Base-by-base conservation (phyloP, 30 jellyfish, hydroid and myxozoan genomes). In the Turritopsis dohrnii region DNA sequence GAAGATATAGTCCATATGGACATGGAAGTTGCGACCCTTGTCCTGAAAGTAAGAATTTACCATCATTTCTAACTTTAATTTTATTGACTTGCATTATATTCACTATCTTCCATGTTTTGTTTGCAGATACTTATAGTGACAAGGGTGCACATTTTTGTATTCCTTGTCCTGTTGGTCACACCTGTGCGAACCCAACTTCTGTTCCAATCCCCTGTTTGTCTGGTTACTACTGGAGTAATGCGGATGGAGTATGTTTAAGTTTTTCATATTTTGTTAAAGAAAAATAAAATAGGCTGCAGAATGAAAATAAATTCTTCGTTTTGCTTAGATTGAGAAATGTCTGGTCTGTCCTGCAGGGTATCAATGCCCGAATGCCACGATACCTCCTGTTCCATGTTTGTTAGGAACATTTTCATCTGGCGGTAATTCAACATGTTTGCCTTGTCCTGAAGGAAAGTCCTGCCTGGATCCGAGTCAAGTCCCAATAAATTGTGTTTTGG, bases 391-490 rank as follows among this genome's bases (percentile, higher is more conserved):
- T 18, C 97, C 97, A 0, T 92, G 97, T 52, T 84, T 81, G 31
- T 74, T 74, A 41, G 97, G 97, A 25, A 83, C 91, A 17, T 87
- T 87, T 81, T 92, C 97, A 30, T 25, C 89, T 17, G 97, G 97
- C 24, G 96, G 92, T 8, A 92, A 92, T 84, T 81, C 97, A 20
- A 21, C 95, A 52, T 92, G 97, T 76, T 25, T 53, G 30, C 79
- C 81, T 8, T 92, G 97, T 79, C 97, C 96, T 17, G 97, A 90
- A 25, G 97, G 97, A 21, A 88, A 92, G 27, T 87, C 96, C 52
- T 92, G 97, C 79, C 89, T 87, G 1, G 96, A 92, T 80, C 96
- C 97, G n/a, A 52, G 95, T 41, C 87, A 83, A 29, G 88, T 86
- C 18, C 97, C 97, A 1, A 85, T 72, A 30, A 92, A 84, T 74